These are phyloP conservation scores for Danio kyathit DNA, from an alignment of 2,797 vertebrate species.

Conservation along the genomic window DNA sequence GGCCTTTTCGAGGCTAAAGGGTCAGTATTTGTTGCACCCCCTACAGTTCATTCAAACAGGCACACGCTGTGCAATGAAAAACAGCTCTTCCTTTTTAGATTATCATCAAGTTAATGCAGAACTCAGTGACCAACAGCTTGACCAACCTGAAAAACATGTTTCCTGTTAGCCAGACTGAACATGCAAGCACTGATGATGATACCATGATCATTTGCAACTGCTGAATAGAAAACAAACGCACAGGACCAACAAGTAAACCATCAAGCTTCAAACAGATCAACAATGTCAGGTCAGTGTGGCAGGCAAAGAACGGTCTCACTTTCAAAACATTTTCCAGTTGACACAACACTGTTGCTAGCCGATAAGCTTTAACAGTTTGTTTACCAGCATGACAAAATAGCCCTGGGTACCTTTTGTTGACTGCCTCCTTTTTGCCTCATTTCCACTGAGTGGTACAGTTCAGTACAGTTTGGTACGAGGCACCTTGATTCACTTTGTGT, in stretches of 20 bases:
- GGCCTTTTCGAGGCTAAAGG: conserved; percentile 22
- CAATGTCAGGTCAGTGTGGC: too few species aligned
- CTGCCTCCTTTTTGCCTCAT: not conserved
- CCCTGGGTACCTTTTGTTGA: not conserved
- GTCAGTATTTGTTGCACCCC: conserved; percentile 48
- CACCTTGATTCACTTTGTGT: too few species aligned
- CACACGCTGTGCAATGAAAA: conserved; percentile 10
- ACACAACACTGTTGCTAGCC: not conserved
- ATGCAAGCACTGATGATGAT: not conserved
- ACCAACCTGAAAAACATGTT: not conserved
- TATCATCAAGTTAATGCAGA: not conserved
- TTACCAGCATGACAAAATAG: not conserved
- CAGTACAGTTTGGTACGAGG: too few species aligned
- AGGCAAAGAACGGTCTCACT: not conserved
- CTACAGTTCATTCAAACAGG: conserved; percentile 50
- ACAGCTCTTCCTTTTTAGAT: conserved; percentile 8
- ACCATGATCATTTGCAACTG: not conserved
- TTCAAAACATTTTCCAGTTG: not conserved
- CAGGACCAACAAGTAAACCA: not conserved
- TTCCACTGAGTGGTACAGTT: too few species aligned
- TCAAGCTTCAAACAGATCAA: not conserved
- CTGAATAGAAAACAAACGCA: not conserved
- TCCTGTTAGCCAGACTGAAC: not conserved
- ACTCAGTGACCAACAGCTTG: not conserved
- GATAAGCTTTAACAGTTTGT: not conserved